phyloP scores from a whole-genome alignment of 2,888 invertebrate species.

The Agrochola litura region DNA sequence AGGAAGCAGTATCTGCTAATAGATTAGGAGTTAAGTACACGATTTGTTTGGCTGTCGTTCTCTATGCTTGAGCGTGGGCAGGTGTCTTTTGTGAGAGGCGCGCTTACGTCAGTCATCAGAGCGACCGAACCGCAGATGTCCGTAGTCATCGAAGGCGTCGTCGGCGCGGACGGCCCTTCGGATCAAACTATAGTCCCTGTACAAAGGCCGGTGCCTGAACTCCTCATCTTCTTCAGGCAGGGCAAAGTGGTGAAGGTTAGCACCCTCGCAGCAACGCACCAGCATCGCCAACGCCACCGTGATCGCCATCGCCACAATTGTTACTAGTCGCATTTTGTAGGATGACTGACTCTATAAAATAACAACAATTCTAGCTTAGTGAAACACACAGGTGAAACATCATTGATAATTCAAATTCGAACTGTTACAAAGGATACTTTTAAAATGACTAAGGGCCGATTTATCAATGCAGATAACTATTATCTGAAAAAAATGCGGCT shows the following conservation, averaged over 20 bases:
- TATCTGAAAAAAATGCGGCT: too few relatives aligned
- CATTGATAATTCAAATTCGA: not conserved
- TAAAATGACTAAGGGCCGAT: too few relatives aligned
- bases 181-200: conserved; percentile 92
- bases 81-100: conserved; percentile 62
- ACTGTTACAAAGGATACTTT: not conserved
- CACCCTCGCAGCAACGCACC: conserved; percentile 77
- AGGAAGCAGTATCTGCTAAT: conserved; percentile 30
- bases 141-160: conserved; percentile 94
- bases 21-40: conserved; percentile 58
- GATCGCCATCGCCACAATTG: conserved; percentile 75
- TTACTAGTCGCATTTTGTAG: conserved; percentile 78
- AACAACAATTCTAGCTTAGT: conserved; percentile 23
- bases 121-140: conserved; percentile 93
- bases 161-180: conserved; percentile 85
- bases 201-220: conserved; percentile 77
- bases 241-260: conserved; percentile 71
- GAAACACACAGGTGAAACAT: too few relatives aligned
- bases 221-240: conserved; percentile 84
- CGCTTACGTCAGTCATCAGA: conserved; percentile 86
- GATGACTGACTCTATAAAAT: conserved; percentile 30
- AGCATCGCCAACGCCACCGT: conserved; percentile 74
- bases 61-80: conserved; percentile 52
- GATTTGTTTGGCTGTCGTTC: conserved; percentile 60
- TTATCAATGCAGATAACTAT: too few relatives aligned